Evolutionary conservation across 2,888 invertebrate species (phyloP), one percentile per base, ranked within the genome.

Genomic region (Gnatocerus cornutus): DNA sequence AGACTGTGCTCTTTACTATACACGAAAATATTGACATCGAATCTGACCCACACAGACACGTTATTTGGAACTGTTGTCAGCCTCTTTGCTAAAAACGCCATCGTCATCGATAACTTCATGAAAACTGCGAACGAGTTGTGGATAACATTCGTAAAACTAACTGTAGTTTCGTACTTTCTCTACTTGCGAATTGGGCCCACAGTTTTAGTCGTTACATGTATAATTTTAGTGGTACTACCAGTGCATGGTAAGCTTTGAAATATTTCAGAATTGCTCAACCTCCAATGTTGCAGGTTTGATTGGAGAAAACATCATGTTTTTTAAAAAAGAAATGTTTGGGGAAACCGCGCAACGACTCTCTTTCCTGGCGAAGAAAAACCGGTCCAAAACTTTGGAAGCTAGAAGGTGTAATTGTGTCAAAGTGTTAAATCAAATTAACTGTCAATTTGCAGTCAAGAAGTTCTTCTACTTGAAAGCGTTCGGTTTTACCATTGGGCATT

Each of bases 381-480:
- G 1, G 21, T 3, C 4, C 21, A 21, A 21, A 21, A 21, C 21
- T 21, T 21, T 21, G 4, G 21, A 21, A 1, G 4, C 21, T 4
- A 21, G 21, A 21, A 21, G 4, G 21, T 21, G 21, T 21, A 21
- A 46, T n/a, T 13, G 7, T 14, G 6, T n/a, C n/a, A 14, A 45
- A 13, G 14, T 8, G 2, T 45, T 45, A 10, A 10, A 12, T 4
- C n/a, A 0, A 13, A 45, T 45, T 6, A 13, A 45, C 12, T n/a
- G n/a, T n/a, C n/a, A 46, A 4, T 46, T 46, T 16, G 14, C 2
- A 14, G 46, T 6, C 13, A 46, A 46, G 46, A 46, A 46, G 46
- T 46, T 46, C 5, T 13, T 13, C 9, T 6, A 13, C 13, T 46
- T 46, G 21, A 46, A 13, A 46, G 10, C 13, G 6, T 13, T 46